Evolutionary conservation across 2,113 vertebrate species (phyloP).

Genomic region (Mesocricetus auratus): DNA sequence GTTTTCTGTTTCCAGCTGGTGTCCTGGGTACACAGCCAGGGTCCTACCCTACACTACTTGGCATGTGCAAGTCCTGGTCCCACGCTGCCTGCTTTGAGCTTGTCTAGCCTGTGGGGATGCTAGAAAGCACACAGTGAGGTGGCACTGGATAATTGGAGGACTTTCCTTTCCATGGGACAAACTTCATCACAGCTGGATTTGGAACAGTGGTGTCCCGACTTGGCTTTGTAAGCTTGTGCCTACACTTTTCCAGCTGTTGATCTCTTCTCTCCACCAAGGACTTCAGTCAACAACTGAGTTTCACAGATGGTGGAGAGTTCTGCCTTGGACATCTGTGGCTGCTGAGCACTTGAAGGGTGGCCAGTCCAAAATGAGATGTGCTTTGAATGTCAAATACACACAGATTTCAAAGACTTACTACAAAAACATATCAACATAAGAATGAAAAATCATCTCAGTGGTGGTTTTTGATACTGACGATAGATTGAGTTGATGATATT

Average conservation of each 20-base stretch:
- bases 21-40: background rate
- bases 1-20: background rate
- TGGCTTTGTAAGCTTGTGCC: background rate
- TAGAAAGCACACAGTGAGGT: background rate
- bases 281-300: background rate
- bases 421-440: background rate
- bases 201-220: background rate
- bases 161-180: background rate
- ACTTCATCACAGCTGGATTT: background rate
- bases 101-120: background rate
- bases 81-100: background rate
- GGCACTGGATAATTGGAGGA: accelerated
- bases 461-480: background rate
- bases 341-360: background rate
- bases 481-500: background rate
- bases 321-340: background rate
- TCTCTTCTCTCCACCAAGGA: background rate
- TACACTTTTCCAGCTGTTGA: background rate
- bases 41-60: background rate
- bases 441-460: background rate
- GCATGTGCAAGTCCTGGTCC: background rate
- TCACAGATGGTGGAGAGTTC: background rate
- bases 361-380: background rate
- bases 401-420: background rate
- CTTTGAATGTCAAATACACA: background rate